These are phyloP conservation scores for Chrysochloris asiatica DNA, from an alignment of 2,113 vertebrate genomes.

Conservation along the genomic window DNA sequence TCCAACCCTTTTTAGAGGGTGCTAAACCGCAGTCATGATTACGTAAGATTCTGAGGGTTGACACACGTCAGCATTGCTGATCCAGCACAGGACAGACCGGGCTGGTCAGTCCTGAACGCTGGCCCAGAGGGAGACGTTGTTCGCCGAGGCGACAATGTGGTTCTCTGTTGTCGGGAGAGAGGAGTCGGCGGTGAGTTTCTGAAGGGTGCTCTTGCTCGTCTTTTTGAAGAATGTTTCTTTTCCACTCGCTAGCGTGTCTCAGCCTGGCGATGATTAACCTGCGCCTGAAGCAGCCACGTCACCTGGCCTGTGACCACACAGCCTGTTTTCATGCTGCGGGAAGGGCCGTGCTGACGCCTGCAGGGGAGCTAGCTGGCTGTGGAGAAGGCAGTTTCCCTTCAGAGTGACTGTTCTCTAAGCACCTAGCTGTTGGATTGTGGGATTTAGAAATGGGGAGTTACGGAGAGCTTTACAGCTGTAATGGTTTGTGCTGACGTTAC, in stretches of 20 bases:
- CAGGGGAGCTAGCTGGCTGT: no score
- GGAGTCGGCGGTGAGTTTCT: conserved; percentile 88
- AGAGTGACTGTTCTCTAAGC: no score
- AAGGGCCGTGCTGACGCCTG: neutral
- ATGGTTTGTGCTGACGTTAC: no score
- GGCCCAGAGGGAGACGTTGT: conserved; percentile 43
- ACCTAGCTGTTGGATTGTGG: no score
- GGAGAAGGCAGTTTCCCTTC: no score
- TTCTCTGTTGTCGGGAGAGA: conserved; percentile 96
- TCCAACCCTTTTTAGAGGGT: conserved; percentile 75
- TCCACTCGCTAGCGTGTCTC: conserved; percentile 72
- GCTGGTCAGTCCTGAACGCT: conserved; percentile 73
- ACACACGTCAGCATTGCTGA: conserved; percentile 73
- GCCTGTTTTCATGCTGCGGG: no score
- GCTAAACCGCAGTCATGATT: conserved; percentile 82
- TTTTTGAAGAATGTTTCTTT: conserved; percentile 60
- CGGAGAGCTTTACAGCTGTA: no score
- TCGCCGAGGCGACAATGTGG: conserved; percentile 91
- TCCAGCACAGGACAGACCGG: conserved; percentile 61
- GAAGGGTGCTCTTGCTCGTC: no score
- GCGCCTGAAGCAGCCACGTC: conserved; percentile 56
- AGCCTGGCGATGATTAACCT: conserved; percentile 77
- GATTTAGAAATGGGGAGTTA: no score
- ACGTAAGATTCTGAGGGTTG: conserved; percentile 82
- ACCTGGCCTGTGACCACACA: no score